A percentile compares a stretch with the other conserved stretches of the same genome.
Conservation (phyloP, 2,113 vertebrate species). For the Pongo pygmaeus region DNA sequence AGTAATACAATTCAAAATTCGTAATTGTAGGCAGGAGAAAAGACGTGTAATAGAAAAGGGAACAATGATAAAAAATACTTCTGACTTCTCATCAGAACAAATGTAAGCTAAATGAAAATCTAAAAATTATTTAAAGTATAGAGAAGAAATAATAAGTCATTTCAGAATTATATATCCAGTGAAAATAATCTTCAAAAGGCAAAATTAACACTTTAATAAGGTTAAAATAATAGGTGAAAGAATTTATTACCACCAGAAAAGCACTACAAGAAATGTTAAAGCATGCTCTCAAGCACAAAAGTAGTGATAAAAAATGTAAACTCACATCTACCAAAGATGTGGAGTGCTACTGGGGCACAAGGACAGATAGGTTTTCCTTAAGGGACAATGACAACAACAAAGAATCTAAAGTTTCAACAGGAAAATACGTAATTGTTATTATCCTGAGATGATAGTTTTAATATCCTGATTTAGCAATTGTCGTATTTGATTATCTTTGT, state of each 20-base stretch:
- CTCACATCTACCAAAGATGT: background rate
- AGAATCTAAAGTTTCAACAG: background rate
- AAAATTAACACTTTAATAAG: background rate
- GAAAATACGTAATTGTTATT: background rate
- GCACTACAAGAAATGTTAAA: background rate
- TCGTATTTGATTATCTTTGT: constrained; percentile 39
- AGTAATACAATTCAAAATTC: background rate
- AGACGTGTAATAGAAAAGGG: background rate
- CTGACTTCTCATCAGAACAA: background rate
- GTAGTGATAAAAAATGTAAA: background rate
- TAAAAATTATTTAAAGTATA: background rate
- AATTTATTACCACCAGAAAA: background rate
- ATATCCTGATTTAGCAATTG: constrained; percentile 18
- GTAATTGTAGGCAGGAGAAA: background rate
- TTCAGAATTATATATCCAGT: background rate
- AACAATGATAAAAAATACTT: background rate
- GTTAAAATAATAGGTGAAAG: background rate
- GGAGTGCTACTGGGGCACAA: background rate
- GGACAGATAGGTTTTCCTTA: background rate
- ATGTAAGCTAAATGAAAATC: background rate
- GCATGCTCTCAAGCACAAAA: background rate
- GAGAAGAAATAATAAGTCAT: background rate
- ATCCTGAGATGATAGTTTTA: background rate
- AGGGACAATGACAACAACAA: background rate
- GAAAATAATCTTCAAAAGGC: background rate